phyloP scores from a whole-genome alignment of 2,888 invertebrate genomes.

The Cephus sareptanus region DNA sequence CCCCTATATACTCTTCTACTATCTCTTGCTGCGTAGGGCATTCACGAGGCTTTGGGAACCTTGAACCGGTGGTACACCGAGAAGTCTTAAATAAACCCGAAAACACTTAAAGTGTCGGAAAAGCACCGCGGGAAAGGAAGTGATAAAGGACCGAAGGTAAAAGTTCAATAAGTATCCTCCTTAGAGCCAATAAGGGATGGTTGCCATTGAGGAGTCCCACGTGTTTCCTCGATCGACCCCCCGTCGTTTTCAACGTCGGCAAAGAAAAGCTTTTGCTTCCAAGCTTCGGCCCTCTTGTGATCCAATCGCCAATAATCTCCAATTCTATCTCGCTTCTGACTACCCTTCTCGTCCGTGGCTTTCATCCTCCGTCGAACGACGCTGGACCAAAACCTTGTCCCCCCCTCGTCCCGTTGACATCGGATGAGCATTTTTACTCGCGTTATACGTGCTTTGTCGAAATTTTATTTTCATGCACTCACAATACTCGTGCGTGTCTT shows the following conservation, averaged over 20 bases:
- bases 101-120: conserved; percentile 47
- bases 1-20: background rate
- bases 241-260: background rate
- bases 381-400: conserved; percentile 20
- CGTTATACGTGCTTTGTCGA: background rate
- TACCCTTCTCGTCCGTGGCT: conserved; percentile 15
- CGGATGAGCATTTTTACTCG: conserved; percentile 9
- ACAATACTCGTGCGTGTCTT: background rate
- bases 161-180: conserved; percentile 64
- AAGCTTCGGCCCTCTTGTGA: conserved; percentile 54
- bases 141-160: conserved; percentile 54
- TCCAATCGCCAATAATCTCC: conserved; percentile 61
- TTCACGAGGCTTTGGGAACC: background rate
- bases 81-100: conserved; percentile 49
- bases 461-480: background rate
- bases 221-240: conserved; percentile 34
- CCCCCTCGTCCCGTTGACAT: conserved; percentile 28
- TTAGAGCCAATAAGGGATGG: conserved; percentile 59
- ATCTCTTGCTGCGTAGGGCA: background rate
- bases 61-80: background rate
- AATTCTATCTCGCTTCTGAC: conserved; percentile 35
- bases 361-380: conserved; percentile 1
- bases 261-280: conserved; percentile 58
- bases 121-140: conserved; percentile 37
- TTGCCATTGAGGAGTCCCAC: conserved; percentile 18